Base-by-base conservation (phyloP, 2,113 vertebrate genomes). In the Corythaixoides concolor region DNA sequence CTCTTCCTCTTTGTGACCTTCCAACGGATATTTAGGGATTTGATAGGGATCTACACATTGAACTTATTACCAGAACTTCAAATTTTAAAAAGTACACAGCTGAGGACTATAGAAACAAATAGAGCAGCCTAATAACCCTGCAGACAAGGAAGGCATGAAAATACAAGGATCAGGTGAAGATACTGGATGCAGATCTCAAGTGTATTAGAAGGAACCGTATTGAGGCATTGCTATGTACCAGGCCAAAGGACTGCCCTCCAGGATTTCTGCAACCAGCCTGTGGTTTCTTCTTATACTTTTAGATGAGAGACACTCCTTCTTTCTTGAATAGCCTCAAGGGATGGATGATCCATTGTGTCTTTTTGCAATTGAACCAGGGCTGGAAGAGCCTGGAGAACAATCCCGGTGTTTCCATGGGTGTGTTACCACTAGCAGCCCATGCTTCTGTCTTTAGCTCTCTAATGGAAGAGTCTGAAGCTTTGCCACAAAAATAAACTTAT, bases 361-460 rank as follows among this genome's bases (percentile, higher is more conserved):
- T 45, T 72, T 50, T n/a, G 12, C 35, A 74, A 47, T 5, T 66
- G 50, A 83, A 83, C 8, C 15, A 33, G 50, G 23, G 55, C 43
- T 35, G 37, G 50, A 85, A 84, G 33, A 49, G 32, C 45, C 67
- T 55, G 27, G 32, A 88, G 55, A 89, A 30, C 21, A 83, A 90
- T 28, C 24, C 55, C 3, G 2, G 47, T 1, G 1, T 3, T 33
- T 45, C 15, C 79, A 62, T 5, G 39, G 26, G 30, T 58, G 41
- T 50, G 47, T 39, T 64, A 13, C 73, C 59, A 55, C 84, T 45
- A 82, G 64, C 37, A 81, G 76, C 0, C 0, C 1, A 0, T 19
- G 33, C 11, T 67, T 67, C 50, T 77, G 11, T 55, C 76, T 49
- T 87, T 6, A 49, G 23, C 4, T 66, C 15, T 49, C 35, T 73